phyloP scores from a whole-genome alignment of 2,113 vertebrate genomes.

The Chloebia gouldiae region DNA sequence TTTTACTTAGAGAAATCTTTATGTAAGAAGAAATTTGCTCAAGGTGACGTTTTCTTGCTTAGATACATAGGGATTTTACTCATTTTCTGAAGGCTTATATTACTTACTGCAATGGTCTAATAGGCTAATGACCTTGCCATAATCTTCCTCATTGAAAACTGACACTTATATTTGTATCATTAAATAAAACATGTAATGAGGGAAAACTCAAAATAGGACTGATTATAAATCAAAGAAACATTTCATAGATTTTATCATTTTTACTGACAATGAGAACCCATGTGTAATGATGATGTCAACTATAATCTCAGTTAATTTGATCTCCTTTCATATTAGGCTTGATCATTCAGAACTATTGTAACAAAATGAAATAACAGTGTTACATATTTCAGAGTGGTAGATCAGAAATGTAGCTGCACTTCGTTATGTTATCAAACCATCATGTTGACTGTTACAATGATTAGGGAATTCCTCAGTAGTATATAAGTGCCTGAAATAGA shows the following conservation, averaged over 20 bases:
- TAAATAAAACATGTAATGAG: slow-evolving; percentile 64
- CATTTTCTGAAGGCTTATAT: slow-evolving; percentile 49
- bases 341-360: slow-evolving; percentile 8
- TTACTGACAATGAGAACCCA: slow-evolving; percentile 46
- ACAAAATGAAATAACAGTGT: slow-evolving; percentile 31
- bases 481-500: neutral
- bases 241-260: slow-evolving; percentile 37
- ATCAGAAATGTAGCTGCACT: slow-evolving; percentile 15
- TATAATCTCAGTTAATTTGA: slow-evolving; percentile 31
- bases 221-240: slow-evolving; percentile 41
- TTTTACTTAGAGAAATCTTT: slow-evolving; percentile 26
- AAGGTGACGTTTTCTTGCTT: slow-evolving; percentile 43
- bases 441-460: neutral
- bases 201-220: slow-evolving; percentile 19
- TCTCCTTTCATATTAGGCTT: slow-evolving; percentile 14
- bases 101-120: slow-evolving; percentile 40
- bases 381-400: neutral
- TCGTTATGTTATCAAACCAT: slow-evolving; percentile 10
- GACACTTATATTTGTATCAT: slow-evolving; percentile 62
- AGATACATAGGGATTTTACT: neutral
- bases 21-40: slow-evolving; percentile 49
- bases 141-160: slow-evolving; percentile 54
- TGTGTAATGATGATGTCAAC: slow-evolving; percentile 51
- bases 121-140: slow-evolving; percentile 63
- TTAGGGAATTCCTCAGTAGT: neutral